Evolutionary conservation across 1,140 invertebrate species (phyloP).

Genomic region (Zaprionus tsacasi): DNA sequence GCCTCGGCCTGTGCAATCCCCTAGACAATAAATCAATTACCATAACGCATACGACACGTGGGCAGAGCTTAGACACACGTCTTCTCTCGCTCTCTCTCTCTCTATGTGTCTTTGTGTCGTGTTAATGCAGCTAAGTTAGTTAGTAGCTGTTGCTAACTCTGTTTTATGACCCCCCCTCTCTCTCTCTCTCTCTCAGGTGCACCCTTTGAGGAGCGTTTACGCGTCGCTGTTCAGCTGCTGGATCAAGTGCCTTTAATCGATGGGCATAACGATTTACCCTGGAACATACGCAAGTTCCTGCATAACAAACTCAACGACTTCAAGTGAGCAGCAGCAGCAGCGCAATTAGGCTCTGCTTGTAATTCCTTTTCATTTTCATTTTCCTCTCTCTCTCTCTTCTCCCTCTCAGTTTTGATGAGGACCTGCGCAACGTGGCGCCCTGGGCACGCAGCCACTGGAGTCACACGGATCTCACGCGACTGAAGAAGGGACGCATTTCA

Average conservation of each 20-base stretch:
- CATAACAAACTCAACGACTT: slow-evolving; percentile 94
- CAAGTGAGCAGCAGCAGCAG: slow-evolving; percentile 87
- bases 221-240: slow-evolving; percentile 86
- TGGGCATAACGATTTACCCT: slow-evolving; percentile 96
- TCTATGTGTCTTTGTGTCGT: slow-evolving; percentile 37
- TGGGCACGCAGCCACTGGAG: slow-evolving; percentile 91
- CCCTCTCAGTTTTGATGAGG: slow-evolving; percentile 86
- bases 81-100: background rate
- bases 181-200: slow-evolving; percentile 80
- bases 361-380: background rate
- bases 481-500: slow-evolving; percentile 93
- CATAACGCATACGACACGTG: slow-evolving; percentile 76
- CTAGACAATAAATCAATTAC: slow-evolving; percentile 82
- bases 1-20: slow-evolving; percentile 3
- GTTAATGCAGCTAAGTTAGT: slow-evolving; percentile 62
- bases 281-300: slow-evolving; percentile 94
- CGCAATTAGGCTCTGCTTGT: background rate
- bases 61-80: slow-evolving; percentile 28
- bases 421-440: slow-evolving; percentile 90
- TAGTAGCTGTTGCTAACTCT: slow-evolving; percentile 51
- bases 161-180: slow-evolving; percentile 20
- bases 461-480: slow-evolving; percentile 92
- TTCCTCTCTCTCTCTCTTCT: slow-evolving; percentile 32
- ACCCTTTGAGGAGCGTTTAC: slow-evolving; percentile 87
- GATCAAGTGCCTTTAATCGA: slow-evolving; percentile 88